Percentiles rank a stretch among this genome's conserved stretches.
Evolutionary conservation across 2,888 invertebrate species (phyloP).

Genomic region (Pollenia amentaria): DNA sequence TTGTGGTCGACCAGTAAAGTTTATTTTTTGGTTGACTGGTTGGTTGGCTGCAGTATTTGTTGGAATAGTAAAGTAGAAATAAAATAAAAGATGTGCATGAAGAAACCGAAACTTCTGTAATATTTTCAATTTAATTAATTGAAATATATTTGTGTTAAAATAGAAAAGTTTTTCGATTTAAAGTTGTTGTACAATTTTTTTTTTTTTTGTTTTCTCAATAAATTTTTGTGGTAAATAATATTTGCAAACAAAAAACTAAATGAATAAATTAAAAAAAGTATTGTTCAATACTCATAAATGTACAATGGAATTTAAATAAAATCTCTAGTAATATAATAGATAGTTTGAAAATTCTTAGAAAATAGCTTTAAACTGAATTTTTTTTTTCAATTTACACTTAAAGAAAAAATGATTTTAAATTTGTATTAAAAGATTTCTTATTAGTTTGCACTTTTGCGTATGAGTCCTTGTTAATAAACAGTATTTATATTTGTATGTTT

Average conservation of each 20-base stretch:
- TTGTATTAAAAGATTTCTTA: no score
- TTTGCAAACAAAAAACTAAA: not conserved
- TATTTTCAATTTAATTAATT: slow-evolving; percentile 54
- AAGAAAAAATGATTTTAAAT: no score
- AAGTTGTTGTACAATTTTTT: slow-evolving; percentile 5
- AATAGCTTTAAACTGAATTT: no score
- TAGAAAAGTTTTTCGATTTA: slow-evolving; percentile 35
- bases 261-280: no score
- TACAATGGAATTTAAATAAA: no score
- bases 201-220: not conserved
- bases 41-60: not conserved
- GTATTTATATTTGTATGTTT: no score
- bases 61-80: not conserved
- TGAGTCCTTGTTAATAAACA: no score
- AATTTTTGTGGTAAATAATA: slow-evolving; percentile 11
- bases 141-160: slow-evolving; percentile 10
- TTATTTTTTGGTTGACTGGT: slow-evolving; percentile 30
- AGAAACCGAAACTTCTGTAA: not conserved
- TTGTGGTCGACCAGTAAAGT: slow-evolving; percentile 20
- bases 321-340: no score
- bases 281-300: no score
- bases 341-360: no score
- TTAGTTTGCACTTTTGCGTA: no score
- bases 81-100: not conserved
- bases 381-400: no score